Base-by-base conservation (phyloP, 1,140 invertebrate genomes). In the Leptinotarsa lineolata region DNA sequence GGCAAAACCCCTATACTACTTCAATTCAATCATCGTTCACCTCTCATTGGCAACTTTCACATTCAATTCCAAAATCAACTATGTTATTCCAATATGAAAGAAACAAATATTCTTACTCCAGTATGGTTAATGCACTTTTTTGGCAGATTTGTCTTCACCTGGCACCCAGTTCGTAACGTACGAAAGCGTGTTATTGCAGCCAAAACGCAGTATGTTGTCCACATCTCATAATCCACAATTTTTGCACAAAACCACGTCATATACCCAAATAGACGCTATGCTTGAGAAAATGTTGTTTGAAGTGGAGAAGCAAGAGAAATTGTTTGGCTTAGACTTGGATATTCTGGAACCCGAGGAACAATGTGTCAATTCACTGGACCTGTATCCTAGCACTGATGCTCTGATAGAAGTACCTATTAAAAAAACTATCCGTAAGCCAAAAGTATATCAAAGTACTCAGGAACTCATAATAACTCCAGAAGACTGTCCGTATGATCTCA, bases 71-170 rank as follows among this genome's bases (percentile, higher is more conserved):
- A 39, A 68, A 54, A 68, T 68, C 22, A 24, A 68, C 67, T n/a
- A 68, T 21, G 13, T 16, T 22, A n/a, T 21, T 45, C 44, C 13
- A 63, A 20, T 13, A 15, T 16, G 22, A 18, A 68, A 21, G 8
- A 39, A 24, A 54, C 63, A 81, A 80, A 80, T 84, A 81, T 83
- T 84, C 81, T 84, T 82, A 84, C 81, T 82, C 65, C 83, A 81
- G 79, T 72, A 61, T 77, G 78, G 77, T 82, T 81, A 81, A 82
- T 83, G 81, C 78, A 76, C 72, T 75, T 76, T 22, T 72, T 72
- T 61, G 58, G 18, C 24, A 75, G 60, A 74, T 77, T n/a, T 72
- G 66, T 22, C 72, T 64, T 60, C 59, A 73, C 39, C 64, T 68
- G 61, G 65, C 69, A 70, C 72, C 74, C 69, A 77, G 58, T 76